Evolutionary conservation across 2,113 vertebrate genomes (phyloP), one percentile per base, ranked within the genome.

Genomic region (Neodon shergylaensis): DNA sequence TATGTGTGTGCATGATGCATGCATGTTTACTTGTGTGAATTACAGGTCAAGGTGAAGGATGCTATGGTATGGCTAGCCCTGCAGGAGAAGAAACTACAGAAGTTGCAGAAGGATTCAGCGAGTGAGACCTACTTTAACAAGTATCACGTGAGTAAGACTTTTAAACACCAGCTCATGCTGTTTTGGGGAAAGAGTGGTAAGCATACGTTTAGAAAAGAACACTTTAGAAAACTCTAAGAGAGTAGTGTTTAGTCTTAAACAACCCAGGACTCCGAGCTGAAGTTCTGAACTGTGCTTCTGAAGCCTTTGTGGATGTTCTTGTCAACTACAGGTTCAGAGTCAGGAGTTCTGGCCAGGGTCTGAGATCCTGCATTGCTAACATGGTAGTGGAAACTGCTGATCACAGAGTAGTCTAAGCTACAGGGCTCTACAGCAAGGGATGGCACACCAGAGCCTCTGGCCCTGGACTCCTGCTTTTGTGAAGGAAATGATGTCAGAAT

Each of bases 1-100:
- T 49, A 14, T 88, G 8, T 70, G 11, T 78, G 90, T 28, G 49
- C 33, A 8, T 31, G 11, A 33, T 42, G 28, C 66, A 16, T 77
- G 54, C 3, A 54, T 54, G 14, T 86, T 88, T 24, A n/a, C 33
- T 16, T 92, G 44, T 95, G 52, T 96, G 74, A 97, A 98, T 97
- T 96, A 73, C 96, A 99, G 99, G 98, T 97, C 66, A 99, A 99
- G 97, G 97, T 98, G 2, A 98, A 98, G 97, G 99, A 99, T 90
- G 98, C 99, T 42, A 86, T 98, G 13, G 98, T 95, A 92, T 99
- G 99, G 99, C 97, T 99, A 96, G 86, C 87, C 86, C 98, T 98
- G 72, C 99, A 99, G 91, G 98, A 99, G 92, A 87, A 99, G 70
- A 99, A 99, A 92, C 98, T 99, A 36, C 97, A 98, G 93, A 98